Evolutionary conservation across 53 echinoderm and acorn worm genomes (phyloP).

Genomic region (Astropecten irregularis): DNA sequence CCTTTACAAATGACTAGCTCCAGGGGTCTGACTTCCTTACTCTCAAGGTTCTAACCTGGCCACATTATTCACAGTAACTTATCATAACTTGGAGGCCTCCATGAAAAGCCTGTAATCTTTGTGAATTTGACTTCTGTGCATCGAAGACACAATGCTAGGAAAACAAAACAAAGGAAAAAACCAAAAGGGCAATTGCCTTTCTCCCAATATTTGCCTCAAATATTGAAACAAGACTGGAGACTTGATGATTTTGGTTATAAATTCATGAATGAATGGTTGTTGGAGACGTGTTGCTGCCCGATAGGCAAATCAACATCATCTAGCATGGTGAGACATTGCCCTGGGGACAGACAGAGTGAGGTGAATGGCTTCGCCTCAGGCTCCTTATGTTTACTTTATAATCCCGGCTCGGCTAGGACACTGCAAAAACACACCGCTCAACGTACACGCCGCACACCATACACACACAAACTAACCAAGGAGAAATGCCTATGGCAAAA

Average conservation of each 20-base stretch:
- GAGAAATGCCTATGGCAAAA: no score
- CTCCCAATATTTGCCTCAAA: constrained; percentile 23
- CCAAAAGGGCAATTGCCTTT: no score
- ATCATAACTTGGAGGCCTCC: no score
- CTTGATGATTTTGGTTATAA: constrained; percentile 8
- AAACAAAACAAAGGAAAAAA: not conserved
- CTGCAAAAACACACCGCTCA: not conserved
- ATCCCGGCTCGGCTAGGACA: not conserved
- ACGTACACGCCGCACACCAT: no score
- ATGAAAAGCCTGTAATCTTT: no score
- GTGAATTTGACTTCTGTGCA: not conserved
- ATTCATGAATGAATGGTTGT: constrained; percentile 18
- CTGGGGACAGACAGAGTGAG: not conserved
- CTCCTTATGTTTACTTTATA: constrained; percentile 34
- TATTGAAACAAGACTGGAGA: constrained; percentile 18
- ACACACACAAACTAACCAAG: no score
- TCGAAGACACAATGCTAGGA: not conserved
- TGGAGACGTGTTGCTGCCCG: not conserved
- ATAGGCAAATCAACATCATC: not conserved
- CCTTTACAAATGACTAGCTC: no score
- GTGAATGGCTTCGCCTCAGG: not conserved
- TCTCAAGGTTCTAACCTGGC: no score
- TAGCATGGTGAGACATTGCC: constrained; percentile 18
- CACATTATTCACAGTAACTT: no score
- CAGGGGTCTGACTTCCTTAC: no score